Percentiles rank a stretch among this genome's conserved stretches.
phyloP scores from a whole-genome alignment of 2,797 vertebrate species.

The Muraenolepis orangiensis region DNA sequence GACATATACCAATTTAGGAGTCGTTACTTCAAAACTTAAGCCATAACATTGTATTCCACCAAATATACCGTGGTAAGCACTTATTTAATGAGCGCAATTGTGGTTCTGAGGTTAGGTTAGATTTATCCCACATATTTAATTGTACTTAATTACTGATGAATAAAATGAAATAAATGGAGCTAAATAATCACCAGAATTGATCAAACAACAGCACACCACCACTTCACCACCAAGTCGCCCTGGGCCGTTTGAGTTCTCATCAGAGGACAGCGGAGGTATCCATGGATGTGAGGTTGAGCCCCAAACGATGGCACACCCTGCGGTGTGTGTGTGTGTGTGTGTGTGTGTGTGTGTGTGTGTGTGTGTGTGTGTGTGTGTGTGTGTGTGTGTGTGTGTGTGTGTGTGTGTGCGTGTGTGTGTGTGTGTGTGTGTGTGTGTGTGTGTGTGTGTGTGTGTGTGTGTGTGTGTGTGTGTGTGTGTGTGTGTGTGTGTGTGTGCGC shows the following conservation, averaged over 20 bases:
- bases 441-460: no score
- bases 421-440: neutral
- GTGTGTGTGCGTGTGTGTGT: no score
- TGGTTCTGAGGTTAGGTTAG: conserved; percentile 25
- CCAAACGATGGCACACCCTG: conserved; percentile 50
- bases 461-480: no score
- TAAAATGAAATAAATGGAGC: conserved; percentile 32
- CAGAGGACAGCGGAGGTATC: conserved; percentile 18
- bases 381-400: no score
- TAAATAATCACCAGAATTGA: conserved; percentile 13
- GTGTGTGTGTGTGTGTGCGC: no score
- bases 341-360: no score
- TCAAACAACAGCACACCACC: conserved; percentile 46
- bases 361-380: no score
- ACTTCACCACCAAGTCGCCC: conserved; percentile 17
- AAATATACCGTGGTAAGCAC: conserved; percentile 12
- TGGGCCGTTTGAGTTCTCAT: conserved; percentile 46
- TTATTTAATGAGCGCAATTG: conserved; percentile 43
- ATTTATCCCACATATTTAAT: conserved; percentile 52
- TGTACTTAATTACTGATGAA: conserved; percentile 23
- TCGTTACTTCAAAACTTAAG: neutral
- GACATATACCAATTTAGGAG: neutral
- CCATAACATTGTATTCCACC: neutral
- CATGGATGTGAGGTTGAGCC: conserved; percentile 11
- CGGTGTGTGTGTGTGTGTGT: neutral